Evolutionary conservation across 2,888 invertebrate species (phyloP).

Genomic region (Thalpophila matura): DNA sequence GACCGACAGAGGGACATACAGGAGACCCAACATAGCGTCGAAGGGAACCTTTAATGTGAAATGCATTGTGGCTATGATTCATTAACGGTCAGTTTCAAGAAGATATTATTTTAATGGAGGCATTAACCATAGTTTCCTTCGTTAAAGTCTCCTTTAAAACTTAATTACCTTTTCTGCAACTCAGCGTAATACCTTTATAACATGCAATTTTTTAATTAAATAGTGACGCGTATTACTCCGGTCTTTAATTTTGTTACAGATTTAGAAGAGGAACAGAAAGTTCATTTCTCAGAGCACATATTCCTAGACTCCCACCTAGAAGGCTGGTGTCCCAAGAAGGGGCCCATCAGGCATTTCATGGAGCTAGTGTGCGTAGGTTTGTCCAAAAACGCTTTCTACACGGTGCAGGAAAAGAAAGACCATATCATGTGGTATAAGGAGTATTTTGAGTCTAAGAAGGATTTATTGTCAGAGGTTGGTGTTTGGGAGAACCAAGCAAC

Average conservation of each 20-base stretch:
- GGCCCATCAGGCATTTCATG: slow-evolving; percentile 99
- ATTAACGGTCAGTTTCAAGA: no score
- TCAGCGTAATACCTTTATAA: no score
- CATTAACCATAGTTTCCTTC: no score
- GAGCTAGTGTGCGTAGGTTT: slow-evolving; percentile 98
- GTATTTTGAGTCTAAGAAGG: slow-evolving; percentile 96
- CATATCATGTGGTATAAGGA: slow-evolving; percentile 98
- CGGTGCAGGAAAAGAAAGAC: slow-evolving; percentile 96
- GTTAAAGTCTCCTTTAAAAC: no score
- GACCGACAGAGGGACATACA: no score
- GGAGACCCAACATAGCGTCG: no score
- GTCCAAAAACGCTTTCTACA: slow-evolving; percentile 98
- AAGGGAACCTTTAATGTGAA: no score
- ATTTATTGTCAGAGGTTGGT: slow-evolving; percentile 92
- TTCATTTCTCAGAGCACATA: slow-evolving; percentile 98
- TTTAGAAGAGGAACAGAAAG: slow-evolving; percentile 92
- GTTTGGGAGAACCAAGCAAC: slow-evolving; percentile 83
- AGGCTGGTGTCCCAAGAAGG: slow-evolving; percentile 96
- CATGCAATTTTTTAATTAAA: no score
- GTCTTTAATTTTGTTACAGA: slow-evolving; percentile 81
- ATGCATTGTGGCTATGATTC: no score
- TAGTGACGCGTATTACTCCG: not conserved
- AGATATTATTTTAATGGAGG: no score
- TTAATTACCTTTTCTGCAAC: no score
- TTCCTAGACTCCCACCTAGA: slow-evolving; percentile 97